phyloP scores from a whole-genome alignment of 2,888 invertebrate genomes.

The Caenorhabditis becei region DNA sequence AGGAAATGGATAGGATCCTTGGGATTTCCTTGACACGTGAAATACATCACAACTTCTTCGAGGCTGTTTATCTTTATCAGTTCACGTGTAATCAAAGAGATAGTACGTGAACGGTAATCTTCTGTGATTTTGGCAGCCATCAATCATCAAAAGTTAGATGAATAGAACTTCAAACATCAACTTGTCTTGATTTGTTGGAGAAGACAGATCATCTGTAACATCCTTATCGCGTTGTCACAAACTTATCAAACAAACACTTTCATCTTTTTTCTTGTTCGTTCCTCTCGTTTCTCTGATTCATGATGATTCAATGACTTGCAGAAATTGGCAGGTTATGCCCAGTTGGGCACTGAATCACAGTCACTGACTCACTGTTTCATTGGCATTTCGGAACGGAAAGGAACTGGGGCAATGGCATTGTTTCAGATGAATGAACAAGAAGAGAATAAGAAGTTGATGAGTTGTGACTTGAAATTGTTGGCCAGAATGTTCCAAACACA shows the following conservation, averaged over 20 bases:
- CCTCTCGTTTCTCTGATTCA: neutral
- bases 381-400: neutral
- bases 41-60: neutral
- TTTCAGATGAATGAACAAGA: no score
- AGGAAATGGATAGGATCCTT: neutral
- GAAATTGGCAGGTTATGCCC: neutral
- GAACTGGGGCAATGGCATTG: no score
- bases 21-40: neutral
- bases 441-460: no score
- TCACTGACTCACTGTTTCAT: neutral
- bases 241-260: slow-evolving; percentile 1
- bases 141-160: no score
- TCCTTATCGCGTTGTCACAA: neutral
- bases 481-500: no score
- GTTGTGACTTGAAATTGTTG: no score
- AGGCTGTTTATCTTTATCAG: neutral
- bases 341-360: neutral
- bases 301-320: neutral
- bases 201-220: neutral
- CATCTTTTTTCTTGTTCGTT: neutral
- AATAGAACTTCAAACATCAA: neutral
- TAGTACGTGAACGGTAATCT: no score
- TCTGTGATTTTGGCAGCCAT: no score
- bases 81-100: neutral
- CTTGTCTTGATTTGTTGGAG: neutral